Evolutionary conservation across 2,797 vertebrate species (phyloP), one percentile per base, ranked within the genome.

Genomic region (Typhlichthys eigenmanni): DNA sequence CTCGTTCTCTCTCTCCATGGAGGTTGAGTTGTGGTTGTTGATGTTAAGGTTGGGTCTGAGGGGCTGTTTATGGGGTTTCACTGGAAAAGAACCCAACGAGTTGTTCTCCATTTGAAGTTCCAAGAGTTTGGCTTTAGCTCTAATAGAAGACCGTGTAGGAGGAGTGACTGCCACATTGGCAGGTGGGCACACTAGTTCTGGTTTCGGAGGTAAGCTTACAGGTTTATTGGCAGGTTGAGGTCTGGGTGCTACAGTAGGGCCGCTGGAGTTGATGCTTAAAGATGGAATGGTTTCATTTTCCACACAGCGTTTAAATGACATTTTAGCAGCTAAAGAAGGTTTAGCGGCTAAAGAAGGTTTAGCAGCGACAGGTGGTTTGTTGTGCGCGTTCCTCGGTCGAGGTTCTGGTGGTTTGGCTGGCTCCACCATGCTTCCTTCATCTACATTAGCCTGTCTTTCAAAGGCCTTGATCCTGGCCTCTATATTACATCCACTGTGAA

Each of bases 381-480:
- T 68, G n/a, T 70, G n/a, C 0, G 90, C 60, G 3, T 90, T 94
- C 55, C 95, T 94, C 48, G 94, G 91, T 12, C 54, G 83, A 50
- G 93, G 88, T 62, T 93, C 89, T 16, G 94, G 95, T 77, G 88
- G 91, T 85, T 86, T 93, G 60, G 64, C 71, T 54, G 78, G 73
- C 66, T 88, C 90, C 9, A 66, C 62, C 2, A 3, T 60, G 17
- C 68, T 63, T 58, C 52, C 86, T 24, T 77, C 90, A 68, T 94
- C 92, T 0, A 32, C 4, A 57, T n/a, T 75, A 34, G 65, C 57
- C 87, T 97, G 95, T 74, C 81, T 90, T 87, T 98, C 97, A 58
- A 97, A 96, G 53, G 92, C 95, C 92, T 95, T 94, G 85, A 98
- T 97, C 71, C 87, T 92, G 71, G 94, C 93, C 71, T 86, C 87